Percentiles rank a stretch among this genome's conserved stretches.
phyloP scores from a whole-genome alignment of 2,113 vertebrate genomes.

The Sorex fumeus region DNA sequence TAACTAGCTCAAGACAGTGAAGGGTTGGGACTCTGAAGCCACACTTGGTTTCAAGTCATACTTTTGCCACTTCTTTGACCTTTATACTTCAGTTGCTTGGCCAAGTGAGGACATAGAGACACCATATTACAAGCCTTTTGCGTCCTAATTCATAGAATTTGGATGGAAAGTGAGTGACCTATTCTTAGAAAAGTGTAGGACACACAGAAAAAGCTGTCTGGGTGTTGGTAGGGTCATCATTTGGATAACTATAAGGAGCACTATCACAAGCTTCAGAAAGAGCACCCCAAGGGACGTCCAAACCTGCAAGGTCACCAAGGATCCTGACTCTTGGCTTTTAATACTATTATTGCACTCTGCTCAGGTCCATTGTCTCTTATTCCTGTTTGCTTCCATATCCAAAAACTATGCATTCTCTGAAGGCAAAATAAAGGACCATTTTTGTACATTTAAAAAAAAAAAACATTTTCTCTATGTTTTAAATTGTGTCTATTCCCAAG shows the following conservation, averaged over 20 bases:
- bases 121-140: no score
- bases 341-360: not conserved
- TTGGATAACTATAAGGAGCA: not conserved
- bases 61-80: constrained; percentile 33
- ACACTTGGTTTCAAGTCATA: not conserved
- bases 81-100: not conserved
- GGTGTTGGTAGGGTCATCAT: not conserved
- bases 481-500: constrained; percentile 8
- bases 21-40: not conserved
- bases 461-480: constrained; percentile 4
- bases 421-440: not conserved
- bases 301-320: no score
- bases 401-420: not conserved
- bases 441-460: not conserved
- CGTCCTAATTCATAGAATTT: not conserved
- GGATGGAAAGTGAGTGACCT: not conserved
- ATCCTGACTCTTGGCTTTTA: not conserved
- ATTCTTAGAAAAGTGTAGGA: not conserved
- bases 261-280: not conserved
- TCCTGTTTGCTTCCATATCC: not conserved
- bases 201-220: not conserved
- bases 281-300: not conserved
- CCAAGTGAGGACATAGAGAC: not conserved
- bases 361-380: not conserved
- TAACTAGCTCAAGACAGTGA: not conserved